Evolutionary conservation across 2,113 vertebrate species (phyloP).

Genomic region (Saguinus imperator): DNA sequence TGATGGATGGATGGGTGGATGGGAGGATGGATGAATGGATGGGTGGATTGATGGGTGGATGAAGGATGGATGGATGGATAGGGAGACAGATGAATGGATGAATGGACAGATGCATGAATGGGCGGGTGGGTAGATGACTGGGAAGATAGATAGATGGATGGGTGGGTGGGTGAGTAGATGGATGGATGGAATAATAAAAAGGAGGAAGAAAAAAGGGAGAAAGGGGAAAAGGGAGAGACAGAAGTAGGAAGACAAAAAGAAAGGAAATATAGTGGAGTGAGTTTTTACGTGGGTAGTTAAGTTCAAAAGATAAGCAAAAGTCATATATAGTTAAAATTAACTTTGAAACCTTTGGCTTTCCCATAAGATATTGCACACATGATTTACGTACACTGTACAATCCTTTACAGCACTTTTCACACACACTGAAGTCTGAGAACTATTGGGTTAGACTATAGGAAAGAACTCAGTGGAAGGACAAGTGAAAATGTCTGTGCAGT

Average conservation of each 20-base stretch:
- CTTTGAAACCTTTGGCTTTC: constrained; percentile 10
- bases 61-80: accelerated
- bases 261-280: not conserved
- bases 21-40: too few species aligned
- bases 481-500: not conserved
- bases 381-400: not conserved
- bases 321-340: not conserved
- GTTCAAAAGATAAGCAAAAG: not conserved
- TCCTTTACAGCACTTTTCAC: not conserved
- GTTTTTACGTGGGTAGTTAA: not conserved
- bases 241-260: accelerated
- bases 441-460: not conserved
- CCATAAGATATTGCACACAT: not conserved
- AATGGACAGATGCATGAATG: not conserved
- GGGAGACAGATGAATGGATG: not conserved
- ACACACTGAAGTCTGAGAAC: not conserved
- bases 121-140: accelerated
- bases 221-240: accelerated
- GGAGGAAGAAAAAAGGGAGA: not conserved
- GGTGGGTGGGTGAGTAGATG: not conserved
- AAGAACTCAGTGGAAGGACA: not conserved
- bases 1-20: too few species aligned
- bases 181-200: not conserved
- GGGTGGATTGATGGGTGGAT: too few species aligned
- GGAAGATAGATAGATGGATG: too few species aligned